Conservation (phyloP, 1,140 invertebrate genomes). For the Papilio polyxenes region DNA sequence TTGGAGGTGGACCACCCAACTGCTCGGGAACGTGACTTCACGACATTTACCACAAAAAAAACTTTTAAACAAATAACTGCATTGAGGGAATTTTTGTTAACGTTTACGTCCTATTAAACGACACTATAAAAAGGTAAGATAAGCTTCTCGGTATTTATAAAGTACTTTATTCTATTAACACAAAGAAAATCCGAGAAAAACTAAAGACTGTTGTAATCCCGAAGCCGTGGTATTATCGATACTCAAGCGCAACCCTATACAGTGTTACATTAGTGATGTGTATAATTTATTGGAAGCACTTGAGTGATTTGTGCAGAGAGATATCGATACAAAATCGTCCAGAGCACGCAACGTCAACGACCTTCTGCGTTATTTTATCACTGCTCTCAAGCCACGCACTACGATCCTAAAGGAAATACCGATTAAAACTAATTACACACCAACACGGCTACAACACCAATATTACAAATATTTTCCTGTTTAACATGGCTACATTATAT, state of each 20-base stretch:
- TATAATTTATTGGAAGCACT: constrained; percentile 16
- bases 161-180: constrained; percentile 20
- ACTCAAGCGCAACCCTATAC: neutral
- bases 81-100: neutral
- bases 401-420: constrained; percentile 48
- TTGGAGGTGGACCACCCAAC: neutral
- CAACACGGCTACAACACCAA: neutral
- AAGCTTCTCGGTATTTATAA: constrained; percentile 14
- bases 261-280: neutral
- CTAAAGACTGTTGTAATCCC: neutral
- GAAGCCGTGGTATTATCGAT: constrained; percentile 19
- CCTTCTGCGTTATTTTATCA: constrained; percentile 47
- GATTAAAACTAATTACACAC: constrained; percentile 53
- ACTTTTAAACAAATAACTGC: neutral
- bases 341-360: constrained; percentile 42
- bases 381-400: constrained; percentile 42
- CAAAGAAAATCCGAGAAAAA: constrained; percentile 19
- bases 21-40: neutral
- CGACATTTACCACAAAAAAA: constrained; percentile 1
- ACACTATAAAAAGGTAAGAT: neutral
- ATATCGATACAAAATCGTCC: constrained; percentile 39
- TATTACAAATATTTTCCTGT: constrained; percentile 31
- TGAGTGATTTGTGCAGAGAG: constrained; percentile 27
- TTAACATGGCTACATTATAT: neutral
- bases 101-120: constrained; percentile 5